Percentiles rank a stretch among this genome's conserved stretches.
Evolutionary conservation across 2,797 vertebrate species (phyloP).

Genomic region (Rhinella marina): DNA sequence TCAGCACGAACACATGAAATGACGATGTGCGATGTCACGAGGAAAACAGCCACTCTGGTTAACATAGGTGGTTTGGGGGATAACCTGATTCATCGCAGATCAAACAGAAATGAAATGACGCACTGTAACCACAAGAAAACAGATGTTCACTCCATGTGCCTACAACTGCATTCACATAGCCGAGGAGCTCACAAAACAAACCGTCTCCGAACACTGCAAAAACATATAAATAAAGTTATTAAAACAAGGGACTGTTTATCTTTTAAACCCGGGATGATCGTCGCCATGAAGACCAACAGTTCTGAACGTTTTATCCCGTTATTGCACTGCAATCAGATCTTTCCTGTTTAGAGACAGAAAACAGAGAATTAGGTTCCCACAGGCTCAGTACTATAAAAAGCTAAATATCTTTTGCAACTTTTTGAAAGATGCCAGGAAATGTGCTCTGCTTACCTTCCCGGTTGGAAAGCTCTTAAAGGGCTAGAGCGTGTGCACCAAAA

Average conservation of each 20-base stretch:
- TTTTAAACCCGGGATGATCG: not conserved
- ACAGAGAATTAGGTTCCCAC: not conserved
- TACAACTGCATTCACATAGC: not conserved
- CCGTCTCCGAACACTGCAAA: not conserved
- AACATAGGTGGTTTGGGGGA: conserved; percentile 51
- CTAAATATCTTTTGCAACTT: not conserved
- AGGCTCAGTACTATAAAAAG: not conserved
- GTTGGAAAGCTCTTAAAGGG: too few species aligned
- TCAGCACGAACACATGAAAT: not conserved
- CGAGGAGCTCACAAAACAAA: conserved; percentile 21
- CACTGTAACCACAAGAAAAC: conserved; percentile 35
- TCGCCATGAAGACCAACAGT: not conserved
- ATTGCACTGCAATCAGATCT: not conserved
- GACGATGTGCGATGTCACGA: not conserved
- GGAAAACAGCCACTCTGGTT: conserved; percentile 14
- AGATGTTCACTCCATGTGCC: conserved; percentile 45
- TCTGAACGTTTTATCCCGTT: not conserved
- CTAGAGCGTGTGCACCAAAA: too few species aligned
- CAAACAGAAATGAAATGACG: conserved; percentile 44
- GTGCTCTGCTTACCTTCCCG: too few species aligned
- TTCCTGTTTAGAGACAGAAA: not conserved
- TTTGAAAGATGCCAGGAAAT: not conserved
- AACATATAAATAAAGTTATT: conserved; percentile 1
- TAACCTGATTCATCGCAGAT: conserved; percentile 47
- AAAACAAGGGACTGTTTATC: conserved; percentile 12